These are phyloP conservation scores for Caenorhabditis drosophilae DNA, from an alignment of 2,888 invertebrate species.

Conservation along the genomic window DNA sequence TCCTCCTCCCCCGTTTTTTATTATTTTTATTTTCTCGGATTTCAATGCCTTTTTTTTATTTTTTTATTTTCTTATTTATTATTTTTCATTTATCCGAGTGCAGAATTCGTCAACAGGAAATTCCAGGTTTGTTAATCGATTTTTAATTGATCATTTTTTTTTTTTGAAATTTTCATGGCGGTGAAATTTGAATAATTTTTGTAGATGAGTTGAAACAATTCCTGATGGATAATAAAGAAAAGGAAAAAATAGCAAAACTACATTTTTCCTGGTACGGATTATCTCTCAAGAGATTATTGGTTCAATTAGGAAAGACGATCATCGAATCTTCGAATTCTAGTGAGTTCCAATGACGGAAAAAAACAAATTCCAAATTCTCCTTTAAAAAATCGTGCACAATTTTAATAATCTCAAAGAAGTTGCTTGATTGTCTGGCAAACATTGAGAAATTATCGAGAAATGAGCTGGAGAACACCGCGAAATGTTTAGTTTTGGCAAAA, in stretches of 20 bases:
- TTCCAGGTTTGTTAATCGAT: too few species aligned
- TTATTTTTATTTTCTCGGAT: too few species aligned
- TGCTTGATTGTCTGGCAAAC: conserved; percentile 11
- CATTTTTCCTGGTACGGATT: conserved; percentile 55
- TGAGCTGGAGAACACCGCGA: conserved; percentile 46
- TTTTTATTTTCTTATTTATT: conserved; percentile 2
- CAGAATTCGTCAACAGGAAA: too few species aligned
- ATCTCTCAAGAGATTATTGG: conserved; percentile 53
- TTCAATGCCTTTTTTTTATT: too few species aligned
- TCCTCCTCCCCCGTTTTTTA: too few species aligned
- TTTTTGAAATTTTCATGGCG: too few species aligned
- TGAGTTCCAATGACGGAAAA: conserved; percentile 14
- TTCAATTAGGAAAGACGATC: conserved; percentile 47
- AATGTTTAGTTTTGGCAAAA: conserved; percentile 45
- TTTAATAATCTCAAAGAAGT: conserved; percentile 32
- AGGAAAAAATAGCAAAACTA: conserved; percentile 42
- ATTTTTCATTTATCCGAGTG: too few species aligned
- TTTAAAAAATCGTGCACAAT: not conserved
- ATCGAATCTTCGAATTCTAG: conserved; percentile 32
- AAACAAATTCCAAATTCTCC: conserved; percentile 6
- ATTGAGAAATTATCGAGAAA: conserved; percentile 36
- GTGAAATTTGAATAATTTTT: too few species aligned
- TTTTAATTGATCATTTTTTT: too few species aligned
- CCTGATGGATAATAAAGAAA: too few species aligned
- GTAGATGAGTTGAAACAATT: too few species aligned